A percentile compares a stretch with the other conserved stretches of the same genome.
phyloP scores from a whole-genome alignment of 2,888 invertebrate genomes.

The Eilema caniola region DNA sequence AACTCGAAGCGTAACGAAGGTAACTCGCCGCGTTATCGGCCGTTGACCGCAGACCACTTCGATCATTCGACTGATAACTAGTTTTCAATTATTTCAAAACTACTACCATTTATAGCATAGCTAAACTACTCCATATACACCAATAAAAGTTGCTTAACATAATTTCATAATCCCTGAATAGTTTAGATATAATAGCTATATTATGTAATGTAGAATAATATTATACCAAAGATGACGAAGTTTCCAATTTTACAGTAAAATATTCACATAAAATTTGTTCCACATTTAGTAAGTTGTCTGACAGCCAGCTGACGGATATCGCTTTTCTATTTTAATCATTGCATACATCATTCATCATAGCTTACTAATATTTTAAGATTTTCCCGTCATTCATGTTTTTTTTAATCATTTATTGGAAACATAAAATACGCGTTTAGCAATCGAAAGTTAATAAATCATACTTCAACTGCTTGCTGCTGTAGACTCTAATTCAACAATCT shows the following conservation, averaged over 20 bases:
- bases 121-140: slow-evolving; percentile 9
- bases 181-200: slow-evolving; percentile 16
- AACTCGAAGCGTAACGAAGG: slow-evolving; percentile 46
- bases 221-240: slow-evolving; percentile 20
- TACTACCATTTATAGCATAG: slow-evolving; percentile 7
- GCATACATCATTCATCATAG: slow-evolving; percentile 16
- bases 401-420: slow-evolving; percentile 26
- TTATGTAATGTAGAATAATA: slow-evolving; percentile 29
- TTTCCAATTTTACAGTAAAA: slow-evolving; percentile 28
- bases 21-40: slow-evolving; percentile 59
- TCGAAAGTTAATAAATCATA: slow-evolving; percentile 53
- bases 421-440: slow-evolving; percentile 33
- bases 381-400: slow-evolving; percentile 22
- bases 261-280: slow-evolving; percentile 28
- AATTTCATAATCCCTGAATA: slow-evolving; percentile 33
- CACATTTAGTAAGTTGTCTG: slow-evolving; percentile 19
- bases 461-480: slow-evolving; percentile 26
- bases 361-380: slow-evolving; percentile 36
- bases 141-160: slow-evolving; percentile 35
- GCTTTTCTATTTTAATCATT: slow-evolving; percentile 19
- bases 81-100: slow-evolving; percentile 23
- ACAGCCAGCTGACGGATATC: slow-evolving; percentile 23
- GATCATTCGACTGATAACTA: slow-evolving; percentile 41
- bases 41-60: slow-evolving; percentile 54
- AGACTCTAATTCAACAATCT: slow-evolving; percentile 57